Base-by-base conservation (phyloP, 2,888 invertebrate species). In the Drosophila sordidula region DNA sequence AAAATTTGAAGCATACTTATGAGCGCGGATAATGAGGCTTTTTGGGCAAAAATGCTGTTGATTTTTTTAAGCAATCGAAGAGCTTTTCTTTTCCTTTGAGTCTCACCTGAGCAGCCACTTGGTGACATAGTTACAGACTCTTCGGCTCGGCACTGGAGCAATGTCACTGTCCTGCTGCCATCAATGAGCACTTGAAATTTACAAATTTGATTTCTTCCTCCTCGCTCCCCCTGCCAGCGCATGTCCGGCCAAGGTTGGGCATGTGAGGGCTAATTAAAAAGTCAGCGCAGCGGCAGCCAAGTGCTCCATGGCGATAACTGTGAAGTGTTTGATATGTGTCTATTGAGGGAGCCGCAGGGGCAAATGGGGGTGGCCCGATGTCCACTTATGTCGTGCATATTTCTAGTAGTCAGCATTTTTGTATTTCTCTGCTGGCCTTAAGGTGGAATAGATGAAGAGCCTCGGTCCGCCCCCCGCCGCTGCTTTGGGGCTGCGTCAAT, bases 181-280 rank as follows among this genome's bases (percentile, higher is more conserved):
- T 59, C 47, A 44, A 61, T 42, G 59, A 22, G 38, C 73, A 52
- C 73, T 73, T 50, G 55, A 56, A 55, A 12, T 52, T 29, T 14
- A 56, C 51, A 52, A 65, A 56, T 71, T 77, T 57, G 50, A 73
- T 76, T 44, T 44, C 32, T 22, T 29, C 18, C 26, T 8, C 2
- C 26, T 6, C 26, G 9, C 29, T 29, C 29, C 29, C 6, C 2
- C 26, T 2, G 1, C 29, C 29, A 9, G 9, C 8, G 8, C 29
- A 3, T 29, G 12, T 34, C 12, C 12, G 54, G 42, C 34, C 50
- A 11, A 63, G 63, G 63, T 44, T 63, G 67, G 18, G 36, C 63
- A 29, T 67, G 63, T 44, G 36, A 56, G 52, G 70, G 51, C 75
- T 79, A 75, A 75, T 75, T 75, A 79, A 69, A 75, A 75, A 67